These are phyloP conservation scores for Aptenodytes patagonicus DNA, from an alignment of 2,113 vertebrate species.

Conservation along the genomic window DNA sequence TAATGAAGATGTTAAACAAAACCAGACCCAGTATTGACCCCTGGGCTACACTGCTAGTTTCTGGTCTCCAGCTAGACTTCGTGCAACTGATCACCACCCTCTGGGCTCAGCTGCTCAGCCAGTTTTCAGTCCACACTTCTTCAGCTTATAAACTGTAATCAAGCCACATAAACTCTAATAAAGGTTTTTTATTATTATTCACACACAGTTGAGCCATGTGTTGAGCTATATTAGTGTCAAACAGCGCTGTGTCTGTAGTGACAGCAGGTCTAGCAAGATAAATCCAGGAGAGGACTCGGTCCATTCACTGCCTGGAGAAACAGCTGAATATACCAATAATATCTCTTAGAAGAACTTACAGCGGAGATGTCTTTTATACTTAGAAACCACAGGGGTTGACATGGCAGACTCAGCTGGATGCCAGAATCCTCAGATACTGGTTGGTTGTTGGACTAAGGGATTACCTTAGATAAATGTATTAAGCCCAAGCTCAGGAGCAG, in stretches of 20 bases:
- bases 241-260: background rate
- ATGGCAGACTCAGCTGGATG: background rate
- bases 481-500: constrained; percentile 71
- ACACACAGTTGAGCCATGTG: background rate
- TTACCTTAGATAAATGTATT: constrained; percentile 67
- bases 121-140: background rate
- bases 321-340: background rate
- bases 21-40: background rate
- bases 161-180: background rate
- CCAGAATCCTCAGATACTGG: background rate
- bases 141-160: background rate
- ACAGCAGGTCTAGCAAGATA: background rate
- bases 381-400: background rate
- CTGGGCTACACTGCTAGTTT: background rate
- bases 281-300: background rate
- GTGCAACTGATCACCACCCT: background rate
- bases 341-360: background rate
- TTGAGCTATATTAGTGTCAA: background rate
- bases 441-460: background rate
- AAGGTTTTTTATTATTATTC: background rate
- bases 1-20: background rate
- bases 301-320: background rate
- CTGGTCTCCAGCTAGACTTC: background rate
- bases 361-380: background rate
- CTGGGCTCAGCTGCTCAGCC: background rate